Base-by-base conservation (phyloP, 2,113 vertebrate species). In the Nannobrachium achirus region DNA sequence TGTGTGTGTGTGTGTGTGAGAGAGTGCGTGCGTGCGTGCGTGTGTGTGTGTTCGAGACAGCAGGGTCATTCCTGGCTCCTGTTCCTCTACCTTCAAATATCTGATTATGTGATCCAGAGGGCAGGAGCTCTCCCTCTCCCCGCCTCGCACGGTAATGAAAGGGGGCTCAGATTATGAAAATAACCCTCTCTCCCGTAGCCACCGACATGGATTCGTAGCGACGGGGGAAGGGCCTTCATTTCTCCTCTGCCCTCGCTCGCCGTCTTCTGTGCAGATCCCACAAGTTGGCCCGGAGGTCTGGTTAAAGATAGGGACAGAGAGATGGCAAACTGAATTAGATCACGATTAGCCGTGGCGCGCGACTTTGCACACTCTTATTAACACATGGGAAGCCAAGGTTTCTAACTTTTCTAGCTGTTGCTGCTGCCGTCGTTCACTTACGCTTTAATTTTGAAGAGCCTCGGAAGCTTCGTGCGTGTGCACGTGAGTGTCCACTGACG, bases 151-250 rank as follows among this genome's bases (percentile, higher is more conserved):
- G 0, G 45, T 85, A 79, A 87, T 89, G 66, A 83, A 78, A 82
- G 78, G 73, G 25, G 57, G 25, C 65, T 84, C n/a, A 41, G 64
- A 88, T 82, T 78, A 84, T 83, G 68, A 84, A 83, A 80, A 78
- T 57, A 73, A 39, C 60, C 59, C 33, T 60, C 20, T 53, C 46
- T n/a, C 20, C 53, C 2, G 5, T 66, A 63, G 69, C 55, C 63
- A 39, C 13, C 3, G 20, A 75, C 73, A 56, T 69, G 71, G 15
- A 71, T 55, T 1, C 2, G 44, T 39, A 71, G 63, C 18, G 62
- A 78, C 72, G 60, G 38, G 64, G 48, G 25, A 33, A 57, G 55
- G 8, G 38, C 46, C 61, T 63, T 59, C 71, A 59, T 84, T 77
- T 65, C 33, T 64, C 64, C 48, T 60, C 57, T 82, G 56, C 71